Conservation (phyloP, 1,140 invertebrate species). For the Saccostrea glomerata region DNA sequence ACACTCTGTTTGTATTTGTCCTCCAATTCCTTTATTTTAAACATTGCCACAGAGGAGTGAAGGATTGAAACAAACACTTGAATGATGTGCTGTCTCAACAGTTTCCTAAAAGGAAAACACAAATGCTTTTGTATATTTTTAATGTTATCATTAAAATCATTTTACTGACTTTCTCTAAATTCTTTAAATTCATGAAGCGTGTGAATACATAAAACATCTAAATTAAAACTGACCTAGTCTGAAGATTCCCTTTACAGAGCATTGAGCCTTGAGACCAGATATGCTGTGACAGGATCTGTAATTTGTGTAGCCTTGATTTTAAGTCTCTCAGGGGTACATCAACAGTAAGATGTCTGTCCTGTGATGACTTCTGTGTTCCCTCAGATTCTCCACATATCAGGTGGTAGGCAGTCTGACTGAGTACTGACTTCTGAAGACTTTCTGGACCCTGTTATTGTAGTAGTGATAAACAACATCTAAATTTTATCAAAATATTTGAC, state of each 20-base stretch:
- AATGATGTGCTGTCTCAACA: not conserved
- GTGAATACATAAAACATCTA: not conserved
- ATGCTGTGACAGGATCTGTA: slow-evolving; percentile 78
- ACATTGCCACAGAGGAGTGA: not conserved
- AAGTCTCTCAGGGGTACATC: slow-evolving; percentile 75
- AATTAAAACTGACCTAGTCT: not conserved
- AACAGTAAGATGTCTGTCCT: slow-evolving; percentile 49
- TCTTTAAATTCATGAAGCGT: not conserved
- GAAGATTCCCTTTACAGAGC: slow-evolving; percentile 53
- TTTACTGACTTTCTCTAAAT: not conserved
- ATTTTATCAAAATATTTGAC: no score
- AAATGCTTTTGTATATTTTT: not conserved
- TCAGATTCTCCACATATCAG: not conserved
- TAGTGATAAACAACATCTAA: no score
- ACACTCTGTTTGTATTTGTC: not conserved
- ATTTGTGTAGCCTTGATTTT: slow-evolving; percentile 71
- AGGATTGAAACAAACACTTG: not conserved
- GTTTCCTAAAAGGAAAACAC: not conserved
- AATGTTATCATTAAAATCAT: not conserved
- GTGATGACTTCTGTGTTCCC: not conserved
- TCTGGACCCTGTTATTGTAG: not conserved
- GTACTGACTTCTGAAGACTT: not conserved
- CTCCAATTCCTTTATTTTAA: not conserved
- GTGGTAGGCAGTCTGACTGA: not conserved
- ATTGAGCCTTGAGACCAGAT: slow-evolving; percentile 80